Conservation (phyloP, 1,140 invertebrate genomes). For the Chironomus tepperi region DNA sequence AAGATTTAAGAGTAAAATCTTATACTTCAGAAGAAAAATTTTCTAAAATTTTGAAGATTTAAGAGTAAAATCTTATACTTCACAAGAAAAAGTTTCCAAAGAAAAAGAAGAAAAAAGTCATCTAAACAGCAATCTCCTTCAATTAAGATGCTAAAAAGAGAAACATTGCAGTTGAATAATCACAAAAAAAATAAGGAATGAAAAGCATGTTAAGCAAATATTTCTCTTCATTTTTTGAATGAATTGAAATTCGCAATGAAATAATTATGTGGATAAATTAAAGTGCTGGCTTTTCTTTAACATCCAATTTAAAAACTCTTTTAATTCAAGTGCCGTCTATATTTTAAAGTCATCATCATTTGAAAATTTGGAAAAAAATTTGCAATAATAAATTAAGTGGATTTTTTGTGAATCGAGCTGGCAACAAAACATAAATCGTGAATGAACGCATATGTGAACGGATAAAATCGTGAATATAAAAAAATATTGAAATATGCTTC, state of each 20-base stretch:
- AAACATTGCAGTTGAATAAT: neutral
- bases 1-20: no score
- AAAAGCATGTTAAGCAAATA: neutral
- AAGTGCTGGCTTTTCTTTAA: neutral
- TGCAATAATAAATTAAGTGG: neutral
- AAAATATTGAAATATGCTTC: slow-evolving; percentile 13
- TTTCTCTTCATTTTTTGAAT: neutral
- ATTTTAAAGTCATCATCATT: no score
- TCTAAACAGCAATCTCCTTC: neutral
- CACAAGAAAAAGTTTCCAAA: no score
- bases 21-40: no score
- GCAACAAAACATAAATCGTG: neutral
- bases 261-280: slow-evolving; percentile 14
- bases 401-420: neutral
- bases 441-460: slow-evolving; percentile 12
- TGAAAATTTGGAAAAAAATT: no score
- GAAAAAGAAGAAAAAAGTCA: neutral
- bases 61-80: no score
- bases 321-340: no score
- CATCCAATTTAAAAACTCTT: neutral
- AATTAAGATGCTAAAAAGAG: neutral
- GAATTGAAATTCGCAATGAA: slow-evolving; percentile 5
- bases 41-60: no score
- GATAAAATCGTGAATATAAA: neutral
- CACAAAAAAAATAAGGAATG: no score